Evolutionary conservation across 1,140 invertebrate species (phyloP).

Genomic region (Campoletis sonorensis): DNA sequence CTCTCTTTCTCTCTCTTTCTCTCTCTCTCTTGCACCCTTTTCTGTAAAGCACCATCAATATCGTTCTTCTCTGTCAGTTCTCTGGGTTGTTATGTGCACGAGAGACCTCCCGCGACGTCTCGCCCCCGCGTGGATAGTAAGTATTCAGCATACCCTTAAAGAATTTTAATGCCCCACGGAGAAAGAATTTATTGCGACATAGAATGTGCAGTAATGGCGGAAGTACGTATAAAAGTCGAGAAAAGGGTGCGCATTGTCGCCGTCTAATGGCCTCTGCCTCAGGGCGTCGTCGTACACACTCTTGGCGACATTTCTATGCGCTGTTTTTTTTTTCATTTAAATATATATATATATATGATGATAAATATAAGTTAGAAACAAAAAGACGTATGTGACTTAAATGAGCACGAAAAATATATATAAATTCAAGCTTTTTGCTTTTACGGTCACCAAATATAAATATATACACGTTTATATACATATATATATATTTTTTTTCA

Average conservation of each 20-base stretch:
- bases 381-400: neutral
- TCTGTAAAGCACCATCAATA: slow-evolving; percentile 46
- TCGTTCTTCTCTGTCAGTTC: slow-evolving; percentile 13
- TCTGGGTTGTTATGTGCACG: neutral
- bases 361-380: neutral
- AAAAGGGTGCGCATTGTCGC: slow-evolving; percentile 70
- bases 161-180: slow-evolving; percentile 69
- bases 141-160: slow-evolving; percentile 69
- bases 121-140: slow-evolving; percentile 47
- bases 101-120: slow-evolving; percentile 46
- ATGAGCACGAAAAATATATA: too few species aligned
- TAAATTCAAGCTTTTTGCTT: slow-evolving; percentile 1
- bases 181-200: slow-evolving; percentile 70
- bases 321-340: too few species aligned
- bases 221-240: slow-evolving; percentile 71
- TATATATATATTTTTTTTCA: neutral
- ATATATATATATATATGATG: neutral
- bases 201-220: slow-evolving; percentile 70
- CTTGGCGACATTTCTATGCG: slow-evolving; percentile 41
- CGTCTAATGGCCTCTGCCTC: slow-evolving; percentile 68
- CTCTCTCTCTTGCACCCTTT: neutral
- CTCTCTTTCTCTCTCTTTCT: neutral
- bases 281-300: slow-evolving; percentile 53
- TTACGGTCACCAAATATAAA: neutral
- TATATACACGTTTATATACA: neutral